These are phyloP conservation scores for Zaprionus davidi DNA, from an alignment of 1,140 invertebrate genomes.

Conservation along the genomic window DNA sequence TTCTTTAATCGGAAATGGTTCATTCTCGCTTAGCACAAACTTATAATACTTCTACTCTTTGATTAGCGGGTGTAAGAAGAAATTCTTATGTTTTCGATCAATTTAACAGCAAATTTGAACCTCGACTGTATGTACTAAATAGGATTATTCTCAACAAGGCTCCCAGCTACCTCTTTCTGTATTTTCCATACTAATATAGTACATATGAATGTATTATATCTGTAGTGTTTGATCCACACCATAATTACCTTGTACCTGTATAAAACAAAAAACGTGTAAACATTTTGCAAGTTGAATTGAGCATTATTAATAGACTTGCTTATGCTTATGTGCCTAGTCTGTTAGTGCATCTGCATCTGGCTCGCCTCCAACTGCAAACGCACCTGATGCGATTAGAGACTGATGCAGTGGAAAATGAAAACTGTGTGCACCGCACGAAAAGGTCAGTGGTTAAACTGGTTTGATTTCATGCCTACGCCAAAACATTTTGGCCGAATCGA, in stretches of 20 bases:
- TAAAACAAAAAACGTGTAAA: neutral
- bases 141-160: fast-evolving
- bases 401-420: slow-evolving; percentile 55
- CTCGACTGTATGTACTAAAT: fast-evolving
- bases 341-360: neutral
- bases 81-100: too few species aligned
- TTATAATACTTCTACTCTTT: too few species aligned
- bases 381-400: slow-evolving; percentile 69
- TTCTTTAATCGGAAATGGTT: too few species aligned
- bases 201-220: too few species aligned
- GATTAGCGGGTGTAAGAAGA: too few species aligned
- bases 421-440: slow-evolving; percentile 66
- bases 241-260: slow-evolving; percentile 1
- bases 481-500: slow-evolving; percentile 36
- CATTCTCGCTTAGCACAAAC: fast-evolving
- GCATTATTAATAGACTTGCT: slow-evolving; percentile 25
- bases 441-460: slow-evolving; percentile 75
- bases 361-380: slow-evolving; percentile 35
- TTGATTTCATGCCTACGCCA: slow-evolving; percentile 38
- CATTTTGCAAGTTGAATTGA: neutral
- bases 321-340: slow-evolving; percentile 3
- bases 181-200: too few species aligned
- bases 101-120: too few species aligned
- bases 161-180: too few species aligned
- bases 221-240: neutral